Conservation (phyloP, 2,797 vertebrate species). For the Sebastes taczanowskii region DNA sequence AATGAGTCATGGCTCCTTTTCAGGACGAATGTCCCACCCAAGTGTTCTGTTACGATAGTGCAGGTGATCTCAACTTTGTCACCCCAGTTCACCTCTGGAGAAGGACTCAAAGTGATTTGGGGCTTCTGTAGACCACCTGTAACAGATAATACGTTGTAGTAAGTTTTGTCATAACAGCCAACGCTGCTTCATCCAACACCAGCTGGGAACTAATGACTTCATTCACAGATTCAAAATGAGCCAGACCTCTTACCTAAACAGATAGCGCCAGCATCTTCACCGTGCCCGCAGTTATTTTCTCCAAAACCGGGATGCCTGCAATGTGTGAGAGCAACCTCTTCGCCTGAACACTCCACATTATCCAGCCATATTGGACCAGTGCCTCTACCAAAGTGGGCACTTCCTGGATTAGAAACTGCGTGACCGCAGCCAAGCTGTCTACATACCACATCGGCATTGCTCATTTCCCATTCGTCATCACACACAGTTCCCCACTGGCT, state of each 20-base stretch:
- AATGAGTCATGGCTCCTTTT: conserved; percentile 50
- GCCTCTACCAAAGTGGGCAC: conserved; percentile 72
- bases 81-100: conserved; percentile 62
- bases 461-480: conserved; percentile 68
- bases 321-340: conserved; percentile 57
- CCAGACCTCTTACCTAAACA: conserved; percentile 68
- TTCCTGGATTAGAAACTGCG: conserved; percentile 53
- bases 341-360: conserved; percentile 67
- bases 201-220: neutral
- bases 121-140: conserved; percentile 69
- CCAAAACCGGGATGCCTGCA: conserved; percentile 59
- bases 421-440: conserved; percentile 72
- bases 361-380: conserved; percentile 77
- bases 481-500: conserved; percentile 78
- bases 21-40: conserved; percentile 68
- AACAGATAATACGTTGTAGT: neutral
- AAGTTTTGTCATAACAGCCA: neutral
- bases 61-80: conserved; percentile 73
- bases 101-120: conserved; percentile 58
- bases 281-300: conserved; percentile 69
- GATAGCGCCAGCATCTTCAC: conserved; percentile 71
- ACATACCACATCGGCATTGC: conserved; percentile 69
- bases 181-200: neutral
- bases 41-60: conserved; percentile 49
- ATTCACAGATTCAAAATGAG: neutral